phyloP scores from a whole-genome alignment of 2,888 invertebrate species.

The Parapristionchus giblindavisi region DNA sequence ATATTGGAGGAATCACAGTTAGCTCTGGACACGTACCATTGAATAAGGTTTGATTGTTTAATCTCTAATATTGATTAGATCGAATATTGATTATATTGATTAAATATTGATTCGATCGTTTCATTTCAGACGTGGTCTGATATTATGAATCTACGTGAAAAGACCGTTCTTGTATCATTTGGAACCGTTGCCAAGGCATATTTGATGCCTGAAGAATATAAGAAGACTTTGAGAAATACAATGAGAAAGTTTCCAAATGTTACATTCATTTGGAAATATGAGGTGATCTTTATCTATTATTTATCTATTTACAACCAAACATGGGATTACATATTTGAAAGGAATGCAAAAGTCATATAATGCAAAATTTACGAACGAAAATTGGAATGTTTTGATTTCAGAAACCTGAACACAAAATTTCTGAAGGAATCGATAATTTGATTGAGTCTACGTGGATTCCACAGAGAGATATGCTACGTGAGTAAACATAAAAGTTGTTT shows the following conservation, averaged over 20 bases:
- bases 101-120: too few relatives aligned
- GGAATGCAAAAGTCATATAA: too few relatives aligned
- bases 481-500: not conserved
- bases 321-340: too few relatives aligned
- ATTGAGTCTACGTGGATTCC: constrained; percentile 15
- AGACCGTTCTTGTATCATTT: constrained; percentile 11
- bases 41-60: too few relatives aligned
- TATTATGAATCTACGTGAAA: not conserved
- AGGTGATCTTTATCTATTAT: not conserved
- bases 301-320: too few relatives aligned
- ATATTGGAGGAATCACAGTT: constrained; percentile 52
- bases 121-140: constrained; percentile 19
- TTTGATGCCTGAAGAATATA: constrained; percentile 13
- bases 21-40: constrained; percentile 4
- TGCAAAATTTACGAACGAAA: too few relatives aligned
- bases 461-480: constrained; percentile 3
- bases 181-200: too few relatives aligned
- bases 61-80: too few relatives aligned
- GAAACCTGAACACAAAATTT: constrained; percentile 8
- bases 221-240: not conserved
- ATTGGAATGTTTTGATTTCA: not conserved
- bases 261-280: constrained; percentile 25
- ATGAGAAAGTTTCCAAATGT: not conserved
- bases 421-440: constrained; percentile 8
- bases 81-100: too few relatives aligned